Base-by-base conservation (phyloP, 2,888 invertebrate genomes). In the Buathra laborator region DNA sequence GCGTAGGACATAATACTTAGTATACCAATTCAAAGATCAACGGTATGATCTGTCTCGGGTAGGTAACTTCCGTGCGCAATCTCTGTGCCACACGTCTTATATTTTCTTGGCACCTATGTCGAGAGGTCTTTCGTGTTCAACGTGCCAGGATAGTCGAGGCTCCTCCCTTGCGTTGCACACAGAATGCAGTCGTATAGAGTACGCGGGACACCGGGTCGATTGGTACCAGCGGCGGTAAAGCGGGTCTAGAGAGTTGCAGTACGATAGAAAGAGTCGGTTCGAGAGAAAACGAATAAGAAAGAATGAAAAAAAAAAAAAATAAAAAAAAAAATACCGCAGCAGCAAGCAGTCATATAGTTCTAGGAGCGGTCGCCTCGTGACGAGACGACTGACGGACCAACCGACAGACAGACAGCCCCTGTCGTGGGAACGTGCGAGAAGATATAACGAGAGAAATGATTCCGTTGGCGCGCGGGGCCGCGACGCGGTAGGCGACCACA, bases 371-470 rank as follows among this genome's bases (percentile, higher is more conserved):
- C 67, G 32, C 62, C n/a, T n/a, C 74, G 64, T 64, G 77, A 77
- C 68, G 67, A 64, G 71, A 68, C 71, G 74, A 79, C 51, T 75
- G 78, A 83, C 76, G 81, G 68, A 79, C 76, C 79, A 82, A 81
- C 78, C 76, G 83, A 88, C 86, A 64, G 86, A 86, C 86, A 59
- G 86, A 87, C 86, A 70, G 81, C 70, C 77, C 83, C 80, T 80
- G 87, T 88, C 89, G 89, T 88, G 89, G 89, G 89, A 89, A 89
- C 84, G 87, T 72, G 85, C 84, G 75, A 78, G 83, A 85, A 62
- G 81, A 81, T 68, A 67, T 24, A 74, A 74, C 56, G 74, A 59
- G 76, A 71, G 77, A 82, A 82, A 77, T 82, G 59, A 77, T 66
- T 71, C 64, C 59, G 53, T 24, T 53, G 37, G 37, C 53, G 53